These are phyloP conservation scores for Blastomussa wellsi DNA, from an alignment of 92 coral and sea anemone species.

Conservation along the genomic window DNA sequence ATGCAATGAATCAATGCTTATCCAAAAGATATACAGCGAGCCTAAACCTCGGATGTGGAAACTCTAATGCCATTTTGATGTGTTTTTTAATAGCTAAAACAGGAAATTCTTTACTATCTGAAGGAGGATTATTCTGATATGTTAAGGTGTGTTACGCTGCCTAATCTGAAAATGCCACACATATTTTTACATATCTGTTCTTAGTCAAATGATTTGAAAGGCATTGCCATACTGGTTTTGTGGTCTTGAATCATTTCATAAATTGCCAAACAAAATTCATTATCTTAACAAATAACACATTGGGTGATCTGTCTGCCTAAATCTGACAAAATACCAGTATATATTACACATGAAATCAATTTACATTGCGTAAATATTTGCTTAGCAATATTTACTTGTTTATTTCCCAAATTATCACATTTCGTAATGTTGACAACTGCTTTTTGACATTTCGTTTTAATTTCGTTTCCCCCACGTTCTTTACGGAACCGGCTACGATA, in stretches of 20 bases:
- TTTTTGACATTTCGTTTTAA: background rate
- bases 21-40: background rate
- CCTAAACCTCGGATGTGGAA: background rate
- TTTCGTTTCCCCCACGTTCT: background rate
- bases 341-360: background rate
- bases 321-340: constrained; percentile 8
- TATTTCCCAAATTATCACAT: constrained; percentile 15
- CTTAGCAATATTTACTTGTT: background rate
- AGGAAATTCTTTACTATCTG: constrained; percentile 24
- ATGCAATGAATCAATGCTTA: background rate
- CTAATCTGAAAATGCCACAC: background rate
- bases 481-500: too few relatives aligned
- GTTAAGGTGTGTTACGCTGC: background rate
- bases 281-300: constrained; percentile 1
- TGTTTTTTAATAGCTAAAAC: constrained; percentile 8
- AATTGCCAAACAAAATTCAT: constrained; percentile 3
- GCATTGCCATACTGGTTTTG: background rate
- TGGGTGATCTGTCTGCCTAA: background rate
- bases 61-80: constrained; percentile 6
- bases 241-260: background rate
- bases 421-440: background rate
- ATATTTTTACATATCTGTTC: background rate
- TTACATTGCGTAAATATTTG: background rate
- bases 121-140: background rate
- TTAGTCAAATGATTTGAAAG: background rate